Evolutionary conservation across 1,140 invertebrate genomes (phyloP).

Genomic region (Manduca sexta): DNA sequence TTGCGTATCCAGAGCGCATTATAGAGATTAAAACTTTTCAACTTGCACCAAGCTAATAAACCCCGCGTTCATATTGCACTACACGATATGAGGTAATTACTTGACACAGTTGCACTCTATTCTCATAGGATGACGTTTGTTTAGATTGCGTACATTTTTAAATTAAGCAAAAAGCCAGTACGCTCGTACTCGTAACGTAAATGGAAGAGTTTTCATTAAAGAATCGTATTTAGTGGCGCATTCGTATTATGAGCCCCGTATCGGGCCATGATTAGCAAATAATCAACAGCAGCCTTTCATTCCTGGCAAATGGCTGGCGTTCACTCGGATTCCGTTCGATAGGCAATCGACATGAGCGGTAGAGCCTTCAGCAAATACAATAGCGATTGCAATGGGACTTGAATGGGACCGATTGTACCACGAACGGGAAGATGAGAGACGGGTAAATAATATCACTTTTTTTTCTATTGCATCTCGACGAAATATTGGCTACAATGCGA

Average conservation of each 20-base stretch:
- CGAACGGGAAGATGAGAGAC: slow-evolving; percentile 40
- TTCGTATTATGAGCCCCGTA: slow-evolving; percentile 3
- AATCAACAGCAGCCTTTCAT: slow-evolving; percentile 33
- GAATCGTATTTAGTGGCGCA: no score
- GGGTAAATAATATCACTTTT: slow-evolving; percentile 43
- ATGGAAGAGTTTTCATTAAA: slow-evolving; percentile 2
- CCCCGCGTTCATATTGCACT: slow-evolving; percentile 28
- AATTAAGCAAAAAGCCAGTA: slow-evolving; percentile 20
- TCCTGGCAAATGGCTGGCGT: slow-evolving; percentile 32
- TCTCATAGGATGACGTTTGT: slow-evolving; percentile 32
- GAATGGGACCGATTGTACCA: slow-evolving; percentile 40
- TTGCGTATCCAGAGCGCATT: slow-evolving; percentile 22
- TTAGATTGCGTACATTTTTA: slow-evolving; percentile 21
- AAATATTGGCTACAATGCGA: neutral
- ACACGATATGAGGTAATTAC: slow-evolving; percentile 40
- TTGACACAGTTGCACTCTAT: slow-evolving; percentile 31
- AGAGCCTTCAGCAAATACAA: slow-evolving; percentile 61
- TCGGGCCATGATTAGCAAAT: slow-evolving; percentile 24
- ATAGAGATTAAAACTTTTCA: slow-evolving; percentile 49
- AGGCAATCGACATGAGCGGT: slow-evolving; percentile 59
- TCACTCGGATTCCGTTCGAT: slow-evolving; percentile 43
- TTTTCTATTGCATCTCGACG: slow-evolving; percentile 1
- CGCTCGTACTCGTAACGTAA: neutral
- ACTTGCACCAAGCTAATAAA: slow-evolving; percentile 47
- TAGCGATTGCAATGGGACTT: slow-evolving; percentile 46